phyloP scores from a whole-genome alignment of 2,797 vertebrate species.

The Mormyrops boulengeri region DNA sequence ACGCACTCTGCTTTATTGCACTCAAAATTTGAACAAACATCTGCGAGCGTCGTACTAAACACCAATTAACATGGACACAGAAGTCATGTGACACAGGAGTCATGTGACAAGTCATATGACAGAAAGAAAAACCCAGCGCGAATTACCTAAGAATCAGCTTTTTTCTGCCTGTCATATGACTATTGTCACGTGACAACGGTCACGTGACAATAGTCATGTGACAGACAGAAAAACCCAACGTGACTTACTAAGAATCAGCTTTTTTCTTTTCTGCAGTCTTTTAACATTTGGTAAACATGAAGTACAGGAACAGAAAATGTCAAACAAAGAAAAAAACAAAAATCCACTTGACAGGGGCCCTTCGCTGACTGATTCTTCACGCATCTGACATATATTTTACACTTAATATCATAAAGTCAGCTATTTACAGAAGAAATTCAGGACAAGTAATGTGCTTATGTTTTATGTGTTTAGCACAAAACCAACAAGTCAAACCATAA shows the following conservation, averaged over 20 bases:
- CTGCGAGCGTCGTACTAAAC: slow-evolving; percentile 21
- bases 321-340: not conserved
- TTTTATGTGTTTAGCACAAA: not conserved
- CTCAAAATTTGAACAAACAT: slow-evolving; percentile 43
- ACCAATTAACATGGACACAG: not conserved
- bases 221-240: not conserved
- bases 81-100: not conserved
- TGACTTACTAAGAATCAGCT: not conserved
- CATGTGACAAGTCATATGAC: not conserved
- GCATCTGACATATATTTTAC: not conserved
- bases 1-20: slow-evolving; percentile 60
- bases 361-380: not conserved
- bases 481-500: not conserved
- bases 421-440: not conserved
- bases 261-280: not conserved
- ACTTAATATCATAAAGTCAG: not conserved
- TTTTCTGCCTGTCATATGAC: not conserved
- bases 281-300: not conserved
- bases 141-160: too few relatives aligned
- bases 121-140: not conserved
- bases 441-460: not conserved
- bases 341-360: not conserved
- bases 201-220: not conserved
- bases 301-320: not conserved
- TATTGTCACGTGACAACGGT: not conserved